Evolutionary conservation across 1,140 invertebrate species (phyloP).

Genomic region (Lineus longissimus): DNA sequence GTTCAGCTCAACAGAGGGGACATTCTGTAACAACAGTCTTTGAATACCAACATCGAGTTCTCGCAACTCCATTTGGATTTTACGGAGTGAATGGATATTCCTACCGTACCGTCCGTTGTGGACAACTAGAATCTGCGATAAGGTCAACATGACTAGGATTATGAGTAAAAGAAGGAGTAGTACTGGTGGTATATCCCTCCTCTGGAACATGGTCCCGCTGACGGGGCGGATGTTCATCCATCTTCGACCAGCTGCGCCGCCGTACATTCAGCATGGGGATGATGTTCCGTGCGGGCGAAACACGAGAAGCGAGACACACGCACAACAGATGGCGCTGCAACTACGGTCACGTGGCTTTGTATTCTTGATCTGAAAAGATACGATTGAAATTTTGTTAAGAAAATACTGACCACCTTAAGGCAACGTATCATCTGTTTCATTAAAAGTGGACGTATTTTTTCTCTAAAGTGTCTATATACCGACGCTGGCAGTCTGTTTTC

Average conservation of each 20-base stretch:
- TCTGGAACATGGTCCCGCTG: slow-evolving; percentile 17
- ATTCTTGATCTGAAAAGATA: no score
- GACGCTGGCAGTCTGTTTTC: no score
- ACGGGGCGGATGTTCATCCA: slow-evolving; percentile 3
- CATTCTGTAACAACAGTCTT: slow-evolving; percentile 15
- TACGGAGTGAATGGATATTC: slow-evolving; percentile 15
- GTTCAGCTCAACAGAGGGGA: slow-evolving; percentile 17
- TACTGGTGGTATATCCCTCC: slow-evolving; percentile 20
- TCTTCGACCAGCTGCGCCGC: neutral
- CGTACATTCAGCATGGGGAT: slow-evolving; percentile 4
- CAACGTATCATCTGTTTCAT: no score
- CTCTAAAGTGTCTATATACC: no score
- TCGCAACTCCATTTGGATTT: slow-evolving; percentile 19
- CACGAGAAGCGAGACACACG: no score
- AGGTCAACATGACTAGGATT: slow-evolving; percentile 20
- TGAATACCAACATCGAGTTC: slow-evolving; percentile 18
- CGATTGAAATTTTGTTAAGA: no score
- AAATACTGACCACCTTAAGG: no score
- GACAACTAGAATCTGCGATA: slow-evolving; percentile 24
- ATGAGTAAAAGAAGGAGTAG: slow-evolving; percentile 20
- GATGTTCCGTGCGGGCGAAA: no score
- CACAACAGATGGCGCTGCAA: no score
- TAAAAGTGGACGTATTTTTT: no score
- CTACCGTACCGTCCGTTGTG: slow-evolving; percentile 21
- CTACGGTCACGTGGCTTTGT: no score